A percentile compares a stretch with the other conserved stretches of the same genome.
Evolutionary conservation across 2,888 invertebrate genomes (phyloP).

Genomic region (Ommatoiulus sabulosus): DNA sequence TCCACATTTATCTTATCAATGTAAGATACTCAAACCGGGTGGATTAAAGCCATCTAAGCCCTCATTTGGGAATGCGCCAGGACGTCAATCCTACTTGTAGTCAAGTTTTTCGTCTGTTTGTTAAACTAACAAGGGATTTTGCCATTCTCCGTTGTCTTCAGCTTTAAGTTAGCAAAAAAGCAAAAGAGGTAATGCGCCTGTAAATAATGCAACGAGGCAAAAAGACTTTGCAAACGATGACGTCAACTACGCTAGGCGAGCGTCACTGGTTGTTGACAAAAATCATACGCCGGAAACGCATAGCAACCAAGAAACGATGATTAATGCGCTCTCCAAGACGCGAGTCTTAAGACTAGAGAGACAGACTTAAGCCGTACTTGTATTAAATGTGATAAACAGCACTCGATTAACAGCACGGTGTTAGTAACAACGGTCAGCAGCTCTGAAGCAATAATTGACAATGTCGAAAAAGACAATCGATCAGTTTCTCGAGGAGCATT

Average conservation of each 20-base stretch:
- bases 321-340: neutral
- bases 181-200: neutral
- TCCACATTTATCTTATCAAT: no score
- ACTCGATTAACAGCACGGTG: no score
- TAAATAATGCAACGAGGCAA: neutral
- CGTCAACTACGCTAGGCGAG: neutral
- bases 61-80: constrained; percentile 6
- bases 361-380: no score
- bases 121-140: no score
- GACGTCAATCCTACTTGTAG: neutral
- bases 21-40: neutral
- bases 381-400: no score
- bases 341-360: no score
- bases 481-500: no score
- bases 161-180: neutral
- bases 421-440: no score
- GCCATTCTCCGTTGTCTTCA: neutral
- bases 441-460: no score
- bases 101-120: neutral
- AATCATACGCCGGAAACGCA: neutral
- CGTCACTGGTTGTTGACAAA: neutral
- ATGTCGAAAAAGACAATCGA: no score
- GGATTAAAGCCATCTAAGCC: neutral
- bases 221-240: neutral
- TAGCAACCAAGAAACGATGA: constrained; percentile 10